Evolutionary conservation across 2,888 invertebrate genomes (phyloP).

Genomic region (Harmothoe impar): DNA sequence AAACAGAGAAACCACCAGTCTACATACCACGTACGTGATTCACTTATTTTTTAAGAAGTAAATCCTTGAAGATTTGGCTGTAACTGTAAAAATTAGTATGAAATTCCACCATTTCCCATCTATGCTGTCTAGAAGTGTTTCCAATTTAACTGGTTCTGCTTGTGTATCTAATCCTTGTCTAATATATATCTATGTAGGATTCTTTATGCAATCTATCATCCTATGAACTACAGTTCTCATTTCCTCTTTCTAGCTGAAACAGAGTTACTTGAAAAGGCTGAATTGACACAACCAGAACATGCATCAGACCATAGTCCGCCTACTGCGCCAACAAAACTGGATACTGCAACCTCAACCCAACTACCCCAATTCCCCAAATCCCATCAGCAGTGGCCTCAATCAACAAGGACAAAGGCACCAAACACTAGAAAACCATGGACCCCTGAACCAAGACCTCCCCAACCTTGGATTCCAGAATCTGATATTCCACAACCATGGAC

Average conservation of each 20-base stretch:
- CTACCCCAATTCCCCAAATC: no score
- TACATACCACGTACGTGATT: constrained; percentile 41
- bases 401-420: background rate
- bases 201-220: no score
- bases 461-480: background rate
- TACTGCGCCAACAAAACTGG: background rate
- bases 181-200: no score
- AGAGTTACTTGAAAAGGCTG: background rate
- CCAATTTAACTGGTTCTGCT: no score
- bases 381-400: no score
- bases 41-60: background rate
- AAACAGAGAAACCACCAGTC: constrained; percentile 35
- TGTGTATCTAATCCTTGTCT: no score
- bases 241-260: constrained; percentile 1
- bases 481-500: constrained; percentile 9
- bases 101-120: no score
- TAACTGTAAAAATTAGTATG: no score
- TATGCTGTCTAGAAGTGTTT: no score
- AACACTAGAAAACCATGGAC: constrained; percentile 1
- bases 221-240: no score
- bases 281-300: background rate
- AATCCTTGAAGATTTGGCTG: no score
- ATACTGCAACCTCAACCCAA: background rate
- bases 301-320: background rate
- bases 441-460: background rate